Evolutionary conservation across 2,113 vertebrate species (phyloP).

Genomic region (Felis catus): F.catus_Fca126_mat1.0 CM031414.1:125812501-125813000

Average conservation of each 20-base stretch:
- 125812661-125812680: neutral
- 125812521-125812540: neutral
- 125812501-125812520: neutral
- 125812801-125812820: neutral
- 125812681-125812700: neutral
- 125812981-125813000: neutral
- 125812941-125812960: neutral
- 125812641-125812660: neutral
- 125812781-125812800: constrained; percentile 31
- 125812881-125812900: neutral
- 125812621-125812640: neutral
- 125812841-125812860: neutral
- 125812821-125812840: neutral
- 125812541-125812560: too few relatives aligned
- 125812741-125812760: neutral
- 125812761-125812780: neutral
- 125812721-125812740: neutral
- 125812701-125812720: neutral
- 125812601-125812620: neutral
- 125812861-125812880: neutral
- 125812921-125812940: neutral
- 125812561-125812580: neutral
- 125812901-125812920: rapidly evolving
- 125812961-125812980: neutral
- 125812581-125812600: neutral